Evolutionary conservation across 2,797 vertebrate genomes (phyloP), one percentile per base, ranked within the genome.

Genomic region (Lateolabrax maculatus): DNA sequence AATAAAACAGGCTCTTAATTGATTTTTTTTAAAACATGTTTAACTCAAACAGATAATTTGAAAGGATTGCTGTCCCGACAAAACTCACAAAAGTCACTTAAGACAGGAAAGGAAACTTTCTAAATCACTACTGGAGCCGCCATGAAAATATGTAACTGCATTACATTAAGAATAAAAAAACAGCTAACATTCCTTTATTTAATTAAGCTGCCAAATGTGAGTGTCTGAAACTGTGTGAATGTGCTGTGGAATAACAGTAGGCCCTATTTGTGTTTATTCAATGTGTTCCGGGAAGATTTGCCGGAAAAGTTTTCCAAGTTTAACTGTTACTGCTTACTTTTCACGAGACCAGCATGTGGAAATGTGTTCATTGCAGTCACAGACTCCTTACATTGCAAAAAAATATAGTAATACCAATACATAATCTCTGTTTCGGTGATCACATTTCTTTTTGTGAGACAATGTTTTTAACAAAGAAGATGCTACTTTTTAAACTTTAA

Each of bases 211-310:
- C 72, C 37, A 55, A 53, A 57, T 57, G 19, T 44, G 27, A 66
- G 41, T 36, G 41, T 61, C 29, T 72, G 76, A 34, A 71, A 6
- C 21, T 34, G n/a, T 12, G 19, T 61, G 52, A 75, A 49, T 64
- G 61, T 23, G 29, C 43, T 46, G 31, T 1, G n/a, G 18, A 62
- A 46, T 71, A 65, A 29, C 16, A 43, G 27, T 23, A 46, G 31
- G 57, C n/a, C n/a, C n/a, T n/a, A n/a, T n/a, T n/a, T 53, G 64
- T 37, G 46, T 44, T 60, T 44, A 29, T 80, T 73, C 34, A 73
- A 5, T 48, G 16, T 34, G 2, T 9, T 74, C 69, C 41, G 41
- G 63, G 6, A 55, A 44, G 31, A 43, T 23, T 23, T 23, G 3
- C 2, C 11, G n/a, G 37, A 31, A 53, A 74, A 2, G 4, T 56